These are phyloP conservation scores for Neolamprologus fasciatus DNA, from an alignment of 2,113 vertebrate species.

Conservation along the genomic window DNA sequence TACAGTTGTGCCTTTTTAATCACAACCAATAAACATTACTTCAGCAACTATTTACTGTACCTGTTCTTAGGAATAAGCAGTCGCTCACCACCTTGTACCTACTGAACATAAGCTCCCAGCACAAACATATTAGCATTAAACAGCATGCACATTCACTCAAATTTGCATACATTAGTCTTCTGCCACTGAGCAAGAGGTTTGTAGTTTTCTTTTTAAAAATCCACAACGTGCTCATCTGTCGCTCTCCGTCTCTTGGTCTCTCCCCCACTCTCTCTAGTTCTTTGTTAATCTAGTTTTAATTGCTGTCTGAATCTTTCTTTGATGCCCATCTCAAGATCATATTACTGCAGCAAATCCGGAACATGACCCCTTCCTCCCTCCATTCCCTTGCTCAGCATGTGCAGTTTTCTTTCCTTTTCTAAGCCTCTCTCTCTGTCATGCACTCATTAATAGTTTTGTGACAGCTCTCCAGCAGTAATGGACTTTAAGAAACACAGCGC, in stretches of 20 bases:
- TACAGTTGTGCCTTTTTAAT: not conserved
- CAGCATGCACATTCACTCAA: conserved; percentile 16
- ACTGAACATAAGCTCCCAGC: conserved; percentile 8
- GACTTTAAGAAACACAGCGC: conserved; percentile 2
- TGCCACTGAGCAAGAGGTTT: not conserved
- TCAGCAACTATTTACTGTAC: not conserved
- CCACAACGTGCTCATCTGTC: not conserved
- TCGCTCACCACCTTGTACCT: conserved; percentile 12
- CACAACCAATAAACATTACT: not conserved
- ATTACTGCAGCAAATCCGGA: conserved; percentile 3
- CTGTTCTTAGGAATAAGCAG: not conserved
- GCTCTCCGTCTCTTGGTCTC: not conserved
- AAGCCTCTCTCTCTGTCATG: not conserved
- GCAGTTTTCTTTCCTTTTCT: not conserved
- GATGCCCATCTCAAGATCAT: not conserved
- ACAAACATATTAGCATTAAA: conserved; percentile 33
- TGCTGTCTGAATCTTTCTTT: conserved; percentile 15
- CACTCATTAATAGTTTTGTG: conserved; percentile 38
- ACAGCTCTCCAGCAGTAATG: conserved; percentile 27
- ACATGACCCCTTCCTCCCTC: not conserved
- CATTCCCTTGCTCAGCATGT: not conserved
- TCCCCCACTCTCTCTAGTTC: not conserved
- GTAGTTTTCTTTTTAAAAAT: not conserved
- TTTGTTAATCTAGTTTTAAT: conserved; percentile 45
- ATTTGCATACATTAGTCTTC: conserved; percentile 3